Evolutionary conservation across 2,797 vertebrate species (phyloP), one percentile per base, ranked within the genome.

Genomic region (Semotilus atromaculatus): DNA sequence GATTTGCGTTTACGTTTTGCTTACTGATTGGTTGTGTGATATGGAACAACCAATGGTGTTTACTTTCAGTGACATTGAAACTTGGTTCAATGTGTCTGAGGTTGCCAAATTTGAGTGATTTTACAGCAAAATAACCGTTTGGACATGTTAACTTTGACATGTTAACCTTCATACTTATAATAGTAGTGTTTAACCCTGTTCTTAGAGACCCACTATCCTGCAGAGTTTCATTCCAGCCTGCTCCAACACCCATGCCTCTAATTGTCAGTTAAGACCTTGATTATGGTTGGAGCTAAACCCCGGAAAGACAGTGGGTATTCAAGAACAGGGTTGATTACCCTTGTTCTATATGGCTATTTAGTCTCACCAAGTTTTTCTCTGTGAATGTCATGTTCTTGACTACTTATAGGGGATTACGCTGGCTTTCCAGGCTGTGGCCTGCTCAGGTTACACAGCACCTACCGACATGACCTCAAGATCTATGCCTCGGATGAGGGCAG

Each of bases 381-480:
- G 29, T 76, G 6, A 19, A 38, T 64, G 23, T 58, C 23, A 13
- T 79, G 58, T 62, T 71, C 66, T 73, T 73, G 16, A 19, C 21
- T 26, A 31, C 64, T 40, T 82, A 5, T 88, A 99, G 98, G 98
- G 80, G 98, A 99, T 91, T 99, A 99, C 0, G 98, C 98, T 66
- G 98, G 98, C 29, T 99, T 99, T 88, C 98, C 98, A 26, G 98
- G 98, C 31, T 99, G 98, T 16, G 98, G 98, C 29, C 93, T 99
- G 58, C 97, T 99, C 64, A 96, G 98, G 38, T 93, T 99, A 68
- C 98, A 99, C 92, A 99, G 98, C 94, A 99, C 98, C 23, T 99
- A 99, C 86, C 96, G 98, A 23, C 98, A 99, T 0, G 98, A 99
- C 91, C 96, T 99, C 88, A 99, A 99, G 95, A 99, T 99, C 89